Conservation (phyloP, 2,888 invertebrate species). For the Clepsis dumicolana region DNA sequence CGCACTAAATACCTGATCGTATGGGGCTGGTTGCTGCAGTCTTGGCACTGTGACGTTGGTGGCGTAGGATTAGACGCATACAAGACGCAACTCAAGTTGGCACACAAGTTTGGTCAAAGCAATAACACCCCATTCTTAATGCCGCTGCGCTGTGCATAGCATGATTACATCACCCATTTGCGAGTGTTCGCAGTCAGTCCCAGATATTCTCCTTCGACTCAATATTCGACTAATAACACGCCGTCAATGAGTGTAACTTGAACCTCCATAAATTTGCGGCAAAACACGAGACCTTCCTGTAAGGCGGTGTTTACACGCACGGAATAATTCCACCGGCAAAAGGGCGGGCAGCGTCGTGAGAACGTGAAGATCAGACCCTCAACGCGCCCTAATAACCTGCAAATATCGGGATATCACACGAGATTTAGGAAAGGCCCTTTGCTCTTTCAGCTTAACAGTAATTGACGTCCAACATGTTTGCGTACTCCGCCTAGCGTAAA, state of each 20-base stretch:
- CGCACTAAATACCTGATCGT: no score
- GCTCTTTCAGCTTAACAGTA: constrained; percentile 51
- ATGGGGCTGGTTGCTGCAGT: no score
- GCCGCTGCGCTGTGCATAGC: neutral
- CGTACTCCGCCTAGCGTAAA: constrained; percentile 36
- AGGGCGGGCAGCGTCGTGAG: constrained; percentile 55
- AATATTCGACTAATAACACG: constrained; percentile 19
- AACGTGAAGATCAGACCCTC: constrained; percentile 47
- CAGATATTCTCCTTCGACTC: constrained; percentile 3
- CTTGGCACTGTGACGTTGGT: no score
- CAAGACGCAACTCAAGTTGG: no score
- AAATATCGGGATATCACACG: constrained; percentile 66
- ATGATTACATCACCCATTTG: neutral
- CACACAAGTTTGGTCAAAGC: neutral
- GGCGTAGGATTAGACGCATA: no score
- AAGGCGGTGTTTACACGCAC: constrained; percentile 52
- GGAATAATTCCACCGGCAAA: constrained; percentile 55
- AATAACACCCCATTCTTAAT: neutral
- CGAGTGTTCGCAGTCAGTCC: neutral
- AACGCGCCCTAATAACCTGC: constrained; percentile 67
- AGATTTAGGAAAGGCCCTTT: constrained; percentile 58
- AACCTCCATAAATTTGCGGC: constrained; percentile 36
- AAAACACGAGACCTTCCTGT: constrained; percentile 35
- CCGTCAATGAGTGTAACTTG: constrained; percentile 16
- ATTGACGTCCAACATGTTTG: constrained; percentile 61